These are phyloP conservation scores for Myotis lucifugus DNA, from an alignment of 2,113 vertebrate genomes.

Conservation along the genomic window DNA sequence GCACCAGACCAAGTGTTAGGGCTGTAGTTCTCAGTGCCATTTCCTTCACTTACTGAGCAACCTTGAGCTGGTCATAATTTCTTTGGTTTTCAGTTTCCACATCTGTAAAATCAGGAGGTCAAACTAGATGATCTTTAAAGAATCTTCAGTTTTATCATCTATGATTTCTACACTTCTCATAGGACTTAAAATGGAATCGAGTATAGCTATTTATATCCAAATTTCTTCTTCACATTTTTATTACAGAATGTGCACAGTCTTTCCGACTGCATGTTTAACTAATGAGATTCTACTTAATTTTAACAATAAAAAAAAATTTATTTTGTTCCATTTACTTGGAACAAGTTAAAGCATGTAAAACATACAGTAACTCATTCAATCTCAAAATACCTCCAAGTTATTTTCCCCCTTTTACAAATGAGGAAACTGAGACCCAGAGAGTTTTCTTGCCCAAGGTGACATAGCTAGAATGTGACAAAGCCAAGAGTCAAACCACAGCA, in stretches of 20 bases:
- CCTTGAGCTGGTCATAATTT: neutral
- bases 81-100: neutral
- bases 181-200: neutral
- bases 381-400: neutral
- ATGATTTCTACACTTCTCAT: neutral
- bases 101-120: slow-evolving; percentile 17
- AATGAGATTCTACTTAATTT: neutral
- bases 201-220: neutral
- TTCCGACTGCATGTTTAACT: neutral
- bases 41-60: neutral
- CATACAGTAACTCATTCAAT: neutral
- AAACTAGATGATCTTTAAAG: neutral
- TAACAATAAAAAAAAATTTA: slow-evolving; percentile 5
- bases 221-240: slow-evolving; percentile 1
- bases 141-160: neutral
- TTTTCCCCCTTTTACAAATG: neutral
- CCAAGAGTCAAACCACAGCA: neutral
- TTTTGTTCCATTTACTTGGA: neutral
- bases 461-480: neutral
- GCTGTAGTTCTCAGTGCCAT: neutral
- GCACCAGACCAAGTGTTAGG: neutral
- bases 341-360: slow-evolving; percentile 8
- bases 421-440: neutral
- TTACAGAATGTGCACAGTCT: neutral
- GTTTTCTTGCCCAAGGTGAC: neutral